Percentiles rank a stretch among this genome's conserved stretches.
These are phyloP conservation scores for Chaenodraco wilsoni DNA, from an alignment of 2,797 vertebrate genomes.

Conservation along the genomic window DNA sequence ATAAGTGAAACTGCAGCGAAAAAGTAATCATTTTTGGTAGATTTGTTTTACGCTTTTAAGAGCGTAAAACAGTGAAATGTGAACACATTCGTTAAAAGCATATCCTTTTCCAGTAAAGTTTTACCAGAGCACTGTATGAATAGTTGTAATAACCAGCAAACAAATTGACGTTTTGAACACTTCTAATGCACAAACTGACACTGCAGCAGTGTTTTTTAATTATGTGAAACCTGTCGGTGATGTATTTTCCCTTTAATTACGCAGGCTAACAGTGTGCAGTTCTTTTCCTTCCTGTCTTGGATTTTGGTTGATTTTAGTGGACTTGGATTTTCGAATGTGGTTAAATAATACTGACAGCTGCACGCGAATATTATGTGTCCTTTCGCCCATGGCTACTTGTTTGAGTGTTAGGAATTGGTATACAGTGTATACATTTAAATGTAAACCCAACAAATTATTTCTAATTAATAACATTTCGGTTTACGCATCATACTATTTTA, in stretches of 20 bases:
- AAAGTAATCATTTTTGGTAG: neutral
- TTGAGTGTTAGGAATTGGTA: neutral
- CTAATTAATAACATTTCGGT: neutral
- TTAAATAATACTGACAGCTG: neutral
- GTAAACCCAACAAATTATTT: neutral
- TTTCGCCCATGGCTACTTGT: neutral
- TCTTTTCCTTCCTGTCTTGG: neutral
- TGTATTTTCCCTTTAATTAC: neutral
- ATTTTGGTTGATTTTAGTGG: neutral
- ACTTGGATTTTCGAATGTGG: neutral
- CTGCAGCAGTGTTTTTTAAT: neutral
- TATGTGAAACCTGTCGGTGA: neutral
- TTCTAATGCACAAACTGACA: neutral
- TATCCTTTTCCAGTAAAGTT: neutral
- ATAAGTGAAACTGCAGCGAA: constrained; percentile 11
- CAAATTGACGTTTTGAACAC: neutral
- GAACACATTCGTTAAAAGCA: neutral
- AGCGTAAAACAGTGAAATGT: constrained; percentile 1
- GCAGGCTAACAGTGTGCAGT: neutral
- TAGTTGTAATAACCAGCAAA: neutral
- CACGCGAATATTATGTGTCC: neutral
- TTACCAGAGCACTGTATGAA: neutral
- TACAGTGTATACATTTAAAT: neutral
- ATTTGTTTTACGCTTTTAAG: neutral
- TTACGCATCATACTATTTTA: neutral